Percentiles rank a stretch among this genome's conserved stretches.
phyloP scores from a whole-genome alignment of 2,113 vertebrate species.

The Saccopteryx leptura region DNA sequence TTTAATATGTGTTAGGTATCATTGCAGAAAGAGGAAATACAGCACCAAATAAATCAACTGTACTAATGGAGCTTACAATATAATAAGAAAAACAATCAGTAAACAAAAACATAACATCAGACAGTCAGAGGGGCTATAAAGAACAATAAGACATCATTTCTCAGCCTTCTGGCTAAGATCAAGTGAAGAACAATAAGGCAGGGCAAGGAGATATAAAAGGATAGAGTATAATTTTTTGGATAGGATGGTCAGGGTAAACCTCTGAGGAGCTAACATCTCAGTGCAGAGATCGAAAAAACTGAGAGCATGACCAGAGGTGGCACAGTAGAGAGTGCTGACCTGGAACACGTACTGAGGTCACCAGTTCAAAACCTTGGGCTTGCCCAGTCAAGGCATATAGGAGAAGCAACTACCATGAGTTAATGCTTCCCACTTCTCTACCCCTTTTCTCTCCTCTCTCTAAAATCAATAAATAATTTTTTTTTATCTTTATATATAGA shows the following conservation, averaged over 20 bases:
- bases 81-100: conserved; percentile 22
- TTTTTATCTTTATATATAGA: too few relatives aligned
- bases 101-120: neutral
- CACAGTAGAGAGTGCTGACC: too few relatives aligned
- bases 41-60: neutral
- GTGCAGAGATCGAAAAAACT: neutral
- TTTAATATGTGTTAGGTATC: neutral
- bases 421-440: too few relatives aligned
- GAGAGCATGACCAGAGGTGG: too few relatives aligned
- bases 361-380: too few relatives aligned
- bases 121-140: neutral
- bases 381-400: too few relatives aligned
- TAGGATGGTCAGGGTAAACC: neutral
- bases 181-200: neutral
- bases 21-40: neutral
- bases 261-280: neutral
- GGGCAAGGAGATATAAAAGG: neutral
- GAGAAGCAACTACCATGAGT: too few relatives aligned
- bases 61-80: neutral
- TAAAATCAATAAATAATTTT: too few relatives aligned
- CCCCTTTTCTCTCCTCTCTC: too few relatives aligned
- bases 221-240: neutral
- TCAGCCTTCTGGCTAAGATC: too few relatives aligned
- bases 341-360: too few relatives aligned
- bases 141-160: neutral